Percentiles rank a stretch among this genome's conserved stretches.
phyloP scores from a whole-genome alignment of 2,797 vertebrate genomes.

The Onychomys torridus region DNA sequence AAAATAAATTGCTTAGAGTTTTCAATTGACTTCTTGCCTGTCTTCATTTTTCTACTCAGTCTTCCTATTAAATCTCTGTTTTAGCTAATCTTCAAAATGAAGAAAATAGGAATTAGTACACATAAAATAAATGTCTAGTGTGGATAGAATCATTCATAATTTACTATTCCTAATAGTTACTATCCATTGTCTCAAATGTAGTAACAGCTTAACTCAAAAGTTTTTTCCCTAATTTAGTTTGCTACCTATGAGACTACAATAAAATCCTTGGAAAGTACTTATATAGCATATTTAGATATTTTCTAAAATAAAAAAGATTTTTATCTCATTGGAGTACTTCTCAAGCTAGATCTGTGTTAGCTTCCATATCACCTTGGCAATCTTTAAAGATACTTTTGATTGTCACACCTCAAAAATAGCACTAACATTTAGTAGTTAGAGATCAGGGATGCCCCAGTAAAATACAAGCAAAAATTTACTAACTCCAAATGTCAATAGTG shows the following conservation, averaged over 20 bases:
- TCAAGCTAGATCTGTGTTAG: background rate
- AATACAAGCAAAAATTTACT: constrained; percentile 38
- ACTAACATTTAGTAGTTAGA: background rate
- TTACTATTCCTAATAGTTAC: constrained; percentile 34
- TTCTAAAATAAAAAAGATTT: background rate
- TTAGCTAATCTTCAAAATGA: constrained; percentile 53
- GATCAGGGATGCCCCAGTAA: background rate
- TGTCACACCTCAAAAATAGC: background rate
- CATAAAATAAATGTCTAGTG: background rate
- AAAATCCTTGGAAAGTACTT: constrained; percentile 11
- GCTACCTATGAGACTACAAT: background rate
- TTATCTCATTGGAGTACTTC: background rate
- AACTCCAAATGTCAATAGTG: background rate
- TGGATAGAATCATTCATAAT: constrained; percentile 7
- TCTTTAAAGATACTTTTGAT: constrained; percentile 38
- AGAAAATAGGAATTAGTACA: constrained; percentile 14
- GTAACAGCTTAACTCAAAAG: background rate
- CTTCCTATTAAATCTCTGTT: constrained; percentile 44
- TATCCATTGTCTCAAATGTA: background rate
- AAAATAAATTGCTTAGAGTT: constrained; percentile 54
- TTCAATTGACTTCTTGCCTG: constrained; percentile 6
- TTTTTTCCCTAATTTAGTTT: constrained; percentile 5
- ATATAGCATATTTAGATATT: constrained; percentile 27
- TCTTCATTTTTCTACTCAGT: background rate
- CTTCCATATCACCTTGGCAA: background rate